Percentiles rank a stretch among this genome's conserved stretches.
Conservation (phyloP, 2,797 vertebrate genomes). For the Aulostomus chinensis region DNA sequence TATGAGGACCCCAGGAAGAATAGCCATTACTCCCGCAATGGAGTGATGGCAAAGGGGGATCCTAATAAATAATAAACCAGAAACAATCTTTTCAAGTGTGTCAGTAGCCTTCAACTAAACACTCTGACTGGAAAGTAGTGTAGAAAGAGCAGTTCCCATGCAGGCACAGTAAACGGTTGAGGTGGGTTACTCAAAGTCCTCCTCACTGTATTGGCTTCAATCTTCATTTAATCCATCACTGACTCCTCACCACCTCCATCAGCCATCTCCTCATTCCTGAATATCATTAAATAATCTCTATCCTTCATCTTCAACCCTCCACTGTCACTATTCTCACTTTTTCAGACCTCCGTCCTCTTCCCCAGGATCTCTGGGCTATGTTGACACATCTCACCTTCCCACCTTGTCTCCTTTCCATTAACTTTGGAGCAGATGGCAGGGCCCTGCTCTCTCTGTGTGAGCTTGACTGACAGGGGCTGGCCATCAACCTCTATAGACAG, state of each 20-base stretch:
- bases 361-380: constrained; percentile 48
- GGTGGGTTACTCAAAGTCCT: constrained; percentile 12
- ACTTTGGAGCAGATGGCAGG: constrained; percentile 94
- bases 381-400: constrained; percentile 71
- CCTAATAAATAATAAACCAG: no score
- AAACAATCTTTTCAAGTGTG: no score
- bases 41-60: no score
- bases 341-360: constrained; percentile 41
- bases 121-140: no score
- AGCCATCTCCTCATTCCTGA: constrained; percentile 34
- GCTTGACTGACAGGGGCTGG: constrained; percentile 93
- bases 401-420: constrained; percentile 87
- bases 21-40: no score
- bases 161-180: not conserved
- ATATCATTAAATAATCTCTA: constrained; percentile 23
- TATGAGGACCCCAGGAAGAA: no score
- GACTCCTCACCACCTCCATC: constrained; percentile 60
- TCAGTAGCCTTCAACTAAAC: no score
- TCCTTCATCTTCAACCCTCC: constrained; percentile 46
- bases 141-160: not conserved
- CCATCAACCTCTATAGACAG: constrained; percentile 89
- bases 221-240: constrained; percentile 36
- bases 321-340: constrained; percentile 10
- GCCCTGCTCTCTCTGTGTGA: constrained; percentile 91
- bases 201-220: constrained; percentile 12